Conservation (phyloP, 2,888 invertebrate genomes). For the Phyllotreta cruciferae region DNA sequence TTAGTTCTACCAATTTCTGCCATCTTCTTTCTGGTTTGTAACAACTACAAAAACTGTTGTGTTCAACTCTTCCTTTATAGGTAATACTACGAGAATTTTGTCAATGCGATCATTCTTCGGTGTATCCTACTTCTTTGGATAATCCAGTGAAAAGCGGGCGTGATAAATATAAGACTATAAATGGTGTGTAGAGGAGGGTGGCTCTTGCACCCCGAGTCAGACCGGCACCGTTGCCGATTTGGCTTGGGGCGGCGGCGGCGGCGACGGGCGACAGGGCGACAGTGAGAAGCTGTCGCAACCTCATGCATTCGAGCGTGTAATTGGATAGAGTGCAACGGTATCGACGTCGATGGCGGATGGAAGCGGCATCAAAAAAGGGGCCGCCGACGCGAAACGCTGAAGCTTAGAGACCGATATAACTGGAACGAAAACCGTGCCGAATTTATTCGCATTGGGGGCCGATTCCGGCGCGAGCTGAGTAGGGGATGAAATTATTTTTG, state of each 20-base stretch:
- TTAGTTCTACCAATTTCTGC: too few species aligned
- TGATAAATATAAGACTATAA: constrained; percentile 58
- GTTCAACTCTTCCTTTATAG: too few species aligned
- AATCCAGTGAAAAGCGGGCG: constrained; percentile 42
- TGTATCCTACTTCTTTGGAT: constrained; percentile 28
- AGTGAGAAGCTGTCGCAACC: constrained; percentile 60
- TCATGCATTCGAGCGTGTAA: constrained; percentile 59
- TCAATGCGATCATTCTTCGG: constrained; percentile 7
- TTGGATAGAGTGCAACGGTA: constrained; percentile 58
- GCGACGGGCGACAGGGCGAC: constrained; percentile 48
- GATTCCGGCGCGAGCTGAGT: neutral
- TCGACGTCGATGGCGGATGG: constrained; percentile 44
- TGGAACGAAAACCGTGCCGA: constrained; percentile 28
- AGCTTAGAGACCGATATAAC: constrained; percentile 16
- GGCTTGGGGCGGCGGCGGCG: constrained; percentile 5
- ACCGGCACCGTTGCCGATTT: constrained; percentile 22
- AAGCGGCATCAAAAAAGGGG: constrained; percentile 21
- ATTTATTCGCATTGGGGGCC: constrained; percentile 20
- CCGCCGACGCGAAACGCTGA: constrained; percentile 18
- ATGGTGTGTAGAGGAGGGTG: constrained; percentile 43
- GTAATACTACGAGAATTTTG: too few species aligned
- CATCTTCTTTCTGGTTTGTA: too few species aligned
- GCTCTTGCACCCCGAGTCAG: constrained; percentile 25
- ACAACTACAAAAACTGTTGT: too few species aligned
- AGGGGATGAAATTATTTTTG: constrained; percentile 15